Evolutionary conservation across 1,140 invertebrate species (phyloP), one percentile per base, ranked within the genome.

Genomic region (Cataglyphis hispanica): DNA sequence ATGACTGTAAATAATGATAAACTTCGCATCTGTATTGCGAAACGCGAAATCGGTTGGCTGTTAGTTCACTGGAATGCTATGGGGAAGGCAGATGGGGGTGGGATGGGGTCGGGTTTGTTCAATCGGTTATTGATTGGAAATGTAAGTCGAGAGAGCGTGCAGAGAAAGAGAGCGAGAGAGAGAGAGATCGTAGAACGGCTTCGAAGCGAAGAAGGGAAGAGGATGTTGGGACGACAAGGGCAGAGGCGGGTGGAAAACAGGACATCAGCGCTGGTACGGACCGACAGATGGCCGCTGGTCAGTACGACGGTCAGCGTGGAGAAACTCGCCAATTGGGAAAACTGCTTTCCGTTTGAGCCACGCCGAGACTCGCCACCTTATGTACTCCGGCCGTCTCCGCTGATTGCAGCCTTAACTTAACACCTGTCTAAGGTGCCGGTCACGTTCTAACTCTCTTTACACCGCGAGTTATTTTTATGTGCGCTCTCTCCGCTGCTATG

Each of bases 41-140:
- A 92, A 92, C 88, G 90, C 86, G 61, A 85, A 87, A 93, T 93
- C 93, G 93, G 93, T 92, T 92, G 90, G 86, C 87, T 90, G 91
- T 93, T 93, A 90, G 88, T 87, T 94, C 85, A 69, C 34, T 84
- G 90, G 91, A 94, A 94, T 94, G 91, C 86, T 90, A 91, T 70
- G 56, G 72, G 56, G 46, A 86, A 77, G 70, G 86, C 78, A 89
- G 87, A 86, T 84, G 84, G 80, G 85, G 90, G 88, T 84, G 43
- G 81, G 25, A 27, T 64, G 37, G 58, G 25, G 70, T 90, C 91
- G 92, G 88, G 92, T 90, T 87, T 89, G 91, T 94, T 93, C 93
- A 95, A 95, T 95, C 93, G 93, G 91, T 95, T 94, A 95, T 95
- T 95, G 93, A 94, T 95, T 95, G 93, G 92, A 93, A 94, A 93